These are phyloP conservation scores for Malthinus seriepunctatus DNA, from an alignment of 2,888 invertebrate genomes.

Conservation along the genomic window DNA sequence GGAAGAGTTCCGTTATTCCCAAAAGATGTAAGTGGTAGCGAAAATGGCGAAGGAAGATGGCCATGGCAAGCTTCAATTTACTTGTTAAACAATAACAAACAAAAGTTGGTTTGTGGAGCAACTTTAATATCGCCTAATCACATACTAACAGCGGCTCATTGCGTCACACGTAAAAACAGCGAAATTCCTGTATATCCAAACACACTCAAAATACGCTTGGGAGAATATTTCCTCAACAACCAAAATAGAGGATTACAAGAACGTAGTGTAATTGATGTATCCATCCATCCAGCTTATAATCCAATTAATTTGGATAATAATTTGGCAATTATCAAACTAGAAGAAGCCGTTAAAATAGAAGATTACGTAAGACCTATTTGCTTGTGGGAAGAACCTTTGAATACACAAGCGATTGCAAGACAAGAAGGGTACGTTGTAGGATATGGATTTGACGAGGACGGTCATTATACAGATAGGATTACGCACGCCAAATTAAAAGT, in stretches of 20 bases:
- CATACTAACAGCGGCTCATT: slow-evolving; percentile 68
- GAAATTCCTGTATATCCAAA: slow-evolving; percentile 22
- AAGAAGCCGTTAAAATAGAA: slow-evolving; percentile 56
- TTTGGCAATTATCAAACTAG: slow-evolving; percentile 60
- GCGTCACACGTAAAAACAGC: slow-evolving; percentile 55
- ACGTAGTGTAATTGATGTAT: slow-evolving; percentile 51
- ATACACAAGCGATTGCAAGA: slow-evolving; percentile 12
- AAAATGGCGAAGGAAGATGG: slow-evolving; percentile 59
- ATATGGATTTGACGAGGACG: slow-evolving; percentile 61
- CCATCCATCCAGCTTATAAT: slow-evolving; percentile 52
- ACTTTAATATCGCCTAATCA: slow-evolving; percentile 61
- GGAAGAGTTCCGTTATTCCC: slow-evolving; percentile 21
- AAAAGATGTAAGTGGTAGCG: slow-evolving; percentile 1
- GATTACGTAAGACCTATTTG: slow-evolving; percentile 62
- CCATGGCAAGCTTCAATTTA: slow-evolving; percentile 72
- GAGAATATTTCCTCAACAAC: slow-evolving; percentile 16
- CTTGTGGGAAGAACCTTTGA: slow-evolving; percentile 55
- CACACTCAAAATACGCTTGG: slow-evolving; percentile 27
- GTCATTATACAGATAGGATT: slow-evolving; percentile 59
- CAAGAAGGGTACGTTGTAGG: slow-evolving; percentile 44
- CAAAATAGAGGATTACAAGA: slow-evolving; percentile 43
- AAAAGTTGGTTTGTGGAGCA: slow-evolving; percentile 66
- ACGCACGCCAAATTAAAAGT: slow-evolving; percentile 64
- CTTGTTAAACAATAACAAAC: slow-evolving; percentile 47
- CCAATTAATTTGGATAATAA: slow-evolving; percentile 54